These are phyloP conservation scores for Palloptera scutellata DNA, from an alignment of 2,888 invertebrate species.

Conservation along the genomic window DNA sequence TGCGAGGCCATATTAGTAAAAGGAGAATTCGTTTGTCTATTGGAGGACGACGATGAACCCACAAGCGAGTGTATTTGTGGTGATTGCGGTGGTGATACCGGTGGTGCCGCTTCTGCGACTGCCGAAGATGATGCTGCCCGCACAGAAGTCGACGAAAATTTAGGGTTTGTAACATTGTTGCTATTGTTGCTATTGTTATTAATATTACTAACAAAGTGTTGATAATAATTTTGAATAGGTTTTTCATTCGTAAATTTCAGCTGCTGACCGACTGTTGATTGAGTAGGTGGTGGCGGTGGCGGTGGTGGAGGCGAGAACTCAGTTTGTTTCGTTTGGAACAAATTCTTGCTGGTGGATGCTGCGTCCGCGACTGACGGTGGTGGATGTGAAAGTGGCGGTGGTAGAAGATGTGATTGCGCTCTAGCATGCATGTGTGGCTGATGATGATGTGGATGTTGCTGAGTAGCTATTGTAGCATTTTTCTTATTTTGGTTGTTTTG, in stretches of 20 bases:
- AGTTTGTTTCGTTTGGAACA: slow-evolving; percentile 5
- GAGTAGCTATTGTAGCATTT: slow-evolving; percentile 13
- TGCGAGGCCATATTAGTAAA: slow-evolving; percentile 43
- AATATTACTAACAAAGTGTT: not conserved
- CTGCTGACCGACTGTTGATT: slow-evolving; percentile 24
- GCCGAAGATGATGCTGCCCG: not conserved
- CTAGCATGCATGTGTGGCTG: slow-evolving; percentile 30
- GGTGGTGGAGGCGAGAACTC: slow-evolving; percentile 45
- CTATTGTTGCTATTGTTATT: not conserved
- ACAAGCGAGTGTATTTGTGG: too few relatives aligned
- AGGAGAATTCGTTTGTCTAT: slow-evolving; percentile 53
- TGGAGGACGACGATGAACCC: slow-evolving; percentile 28
- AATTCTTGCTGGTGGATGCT: not conserved
- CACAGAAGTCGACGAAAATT: slow-evolving; percentile 24
- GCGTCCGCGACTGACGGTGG: too few relatives aligned
- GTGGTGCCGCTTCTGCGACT: slow-evolving; percentile 25
- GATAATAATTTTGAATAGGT: not conserved
- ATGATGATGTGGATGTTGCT: slow-evolving; percentile 39
- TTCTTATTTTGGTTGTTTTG: slow-evolving; percentile 61
- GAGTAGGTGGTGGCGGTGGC: slow-evolving; percentile 40
- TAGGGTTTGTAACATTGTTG: not conserved
- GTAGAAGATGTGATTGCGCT: not conserved
- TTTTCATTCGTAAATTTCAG: not conserved
- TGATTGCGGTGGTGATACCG: slow-evolving; percentile 9
- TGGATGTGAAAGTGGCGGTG: not conserved